These are phyloP conservation scores for Petrolisthes cinctipes DNA, from an alignment of 2,888 invertebrate genomes.

Conservation along the genomic window DNA sequence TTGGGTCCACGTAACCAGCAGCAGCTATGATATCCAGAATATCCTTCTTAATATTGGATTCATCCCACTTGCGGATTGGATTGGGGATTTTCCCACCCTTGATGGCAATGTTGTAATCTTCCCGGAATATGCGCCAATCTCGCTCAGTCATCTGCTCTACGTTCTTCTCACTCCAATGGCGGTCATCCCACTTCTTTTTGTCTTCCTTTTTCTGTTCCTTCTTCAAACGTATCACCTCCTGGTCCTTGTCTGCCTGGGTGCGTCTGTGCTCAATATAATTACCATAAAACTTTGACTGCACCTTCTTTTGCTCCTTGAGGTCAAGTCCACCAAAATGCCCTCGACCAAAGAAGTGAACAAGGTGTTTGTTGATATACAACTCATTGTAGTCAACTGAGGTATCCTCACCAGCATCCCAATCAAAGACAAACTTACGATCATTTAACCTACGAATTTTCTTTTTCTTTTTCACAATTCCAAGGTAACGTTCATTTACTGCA, in stretches of 20 bases:
- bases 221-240: conserved; percentile 88
- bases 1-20: conserved; percentile 97
- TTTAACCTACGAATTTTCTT: conserved; percentile 89
- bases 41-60: conserved; percentile 89
- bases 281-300: conserved; percentile 97
- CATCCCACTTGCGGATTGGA: conserved; percentile 95
- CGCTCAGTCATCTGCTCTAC: conserved; percentile 96
- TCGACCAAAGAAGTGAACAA: conserved; percentile 94
- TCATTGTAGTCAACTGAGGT: conserved; percentile 98
- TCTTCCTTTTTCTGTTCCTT: conserved; percentile 95
- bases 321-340: conserved; percentile 99
- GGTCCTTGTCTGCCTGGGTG: conserved; percentile 96
- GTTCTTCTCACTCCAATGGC: conserved; percentile 98
- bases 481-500: conserved; percentile 94
- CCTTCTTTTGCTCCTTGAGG: conserved; percentile 93
- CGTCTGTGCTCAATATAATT: conserved; percentile 93
- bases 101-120: conserved; percentile 98
- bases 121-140: conserved; percentile 99
- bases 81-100: conserved; percentile 97
- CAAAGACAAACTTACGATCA: conserved; percentile 99
- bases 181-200: conserved; percentile 98
- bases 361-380: conserved; percentile 95
- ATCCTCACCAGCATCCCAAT: conserved; percentile 99
- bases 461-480: conserved; percentile 89
- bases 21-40: conserved; percentile 93